phyloP scores from a whole-genome alignment of 2,113 vertebrate genomes.

The Esox niger region DNA sequence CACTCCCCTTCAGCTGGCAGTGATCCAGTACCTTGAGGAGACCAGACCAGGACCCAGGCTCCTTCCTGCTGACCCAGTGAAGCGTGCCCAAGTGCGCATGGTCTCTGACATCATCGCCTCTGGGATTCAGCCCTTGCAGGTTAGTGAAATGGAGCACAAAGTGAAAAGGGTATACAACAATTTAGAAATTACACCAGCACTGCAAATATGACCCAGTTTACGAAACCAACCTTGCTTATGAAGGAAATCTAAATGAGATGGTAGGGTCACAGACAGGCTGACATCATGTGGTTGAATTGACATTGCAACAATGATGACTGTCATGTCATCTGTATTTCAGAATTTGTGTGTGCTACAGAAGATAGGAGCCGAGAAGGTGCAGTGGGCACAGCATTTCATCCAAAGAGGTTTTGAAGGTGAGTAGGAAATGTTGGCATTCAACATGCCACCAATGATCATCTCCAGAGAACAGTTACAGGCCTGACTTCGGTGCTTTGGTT shows the following conservation, averaged over 20 bases:
- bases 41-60: constrained; percentile 80
- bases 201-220: background rate
- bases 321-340: constrained; percentile 60
- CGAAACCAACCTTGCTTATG: background rate
- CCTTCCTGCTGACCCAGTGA: constrained; percentile 83
- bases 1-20: constrained; percentile 78
- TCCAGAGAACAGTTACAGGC: background rate
- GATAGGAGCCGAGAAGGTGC: constrained; percentile 77
- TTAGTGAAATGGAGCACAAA: constrained; percentile 42
- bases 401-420: constrained; percentile 83
- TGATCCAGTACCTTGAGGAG: constrained; percentile 95
- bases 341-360: constrained; percentile 82
- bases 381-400: constrained; percentile 88
- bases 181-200: background rate
- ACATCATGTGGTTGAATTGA: no score
- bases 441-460: background rate
- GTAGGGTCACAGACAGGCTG: background rate
- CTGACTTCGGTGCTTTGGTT: background rate
- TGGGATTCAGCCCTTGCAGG: constrained; percentile 95
- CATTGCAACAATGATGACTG: no score
- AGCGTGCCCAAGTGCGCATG: constrained; percentile 84
- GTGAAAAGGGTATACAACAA: background rate
- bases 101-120: constrained; percentile 85
- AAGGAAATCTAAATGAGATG: background rate
- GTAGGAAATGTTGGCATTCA: constrained; percentile 16